Evolutionary conservation across 2,888 invertebrate species (phyloP).

Genomic region (Heliconius aoede): DNA sequence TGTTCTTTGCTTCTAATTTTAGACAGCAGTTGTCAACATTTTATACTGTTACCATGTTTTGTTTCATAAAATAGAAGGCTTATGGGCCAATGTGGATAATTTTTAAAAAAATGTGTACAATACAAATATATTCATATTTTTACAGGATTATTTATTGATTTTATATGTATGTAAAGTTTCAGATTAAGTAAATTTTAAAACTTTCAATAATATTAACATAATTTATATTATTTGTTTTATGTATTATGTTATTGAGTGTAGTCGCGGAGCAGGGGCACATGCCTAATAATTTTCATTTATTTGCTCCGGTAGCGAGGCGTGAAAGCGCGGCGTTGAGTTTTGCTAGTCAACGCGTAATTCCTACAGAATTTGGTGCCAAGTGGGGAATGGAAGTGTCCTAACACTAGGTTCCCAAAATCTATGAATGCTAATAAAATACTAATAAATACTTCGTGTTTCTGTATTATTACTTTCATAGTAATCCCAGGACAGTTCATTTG

Average conservation of each 20-base stretch:
- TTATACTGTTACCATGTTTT: conserved; percentile 18
- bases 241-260: too few species aligned
- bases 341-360: background rate
- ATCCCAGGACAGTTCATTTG: too few species aligned
- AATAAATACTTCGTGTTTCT: background rate
- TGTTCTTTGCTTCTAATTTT: conserved; percentile 76
- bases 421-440: too few species aligned
- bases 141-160: background rate
- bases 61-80: background rate
- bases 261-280: too few species aligned
- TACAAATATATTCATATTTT: background rate
- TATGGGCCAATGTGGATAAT: background rate
- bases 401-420: background rate
- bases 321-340: background rate
- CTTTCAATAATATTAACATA: background rate
- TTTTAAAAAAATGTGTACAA: too few species aligned
- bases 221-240: too few species aligned
- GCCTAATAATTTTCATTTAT: too few species aligned
- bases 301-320: background rate
- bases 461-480: too few species aligned
- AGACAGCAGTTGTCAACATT: conserved; percentile 65
- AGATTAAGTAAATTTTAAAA: background rate
- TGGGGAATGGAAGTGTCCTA: background rate
- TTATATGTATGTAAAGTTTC: background rate
- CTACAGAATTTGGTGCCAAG: background rate